Evolutionary conservation across 2,797 vertebrate species (phyloP), one percentile per base, ranked within the genome.

Genomic region (Arremon aurantiirostris): DNA sequence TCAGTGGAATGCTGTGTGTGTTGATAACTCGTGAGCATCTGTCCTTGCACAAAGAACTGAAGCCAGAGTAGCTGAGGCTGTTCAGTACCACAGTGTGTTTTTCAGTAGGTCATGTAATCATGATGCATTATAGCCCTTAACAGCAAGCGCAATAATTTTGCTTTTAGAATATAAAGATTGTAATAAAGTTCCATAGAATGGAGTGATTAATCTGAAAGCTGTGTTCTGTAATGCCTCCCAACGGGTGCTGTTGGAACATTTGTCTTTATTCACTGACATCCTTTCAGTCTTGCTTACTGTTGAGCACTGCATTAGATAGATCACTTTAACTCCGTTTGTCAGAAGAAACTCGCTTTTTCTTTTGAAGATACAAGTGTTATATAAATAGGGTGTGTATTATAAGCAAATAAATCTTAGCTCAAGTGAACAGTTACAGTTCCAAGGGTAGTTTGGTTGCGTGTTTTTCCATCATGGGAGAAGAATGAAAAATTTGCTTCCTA

Each of bases 321-420:
- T 95, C 78, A 84, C 69, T 92, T 42, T 1, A 85, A 55, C 72
- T 32, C 28, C 82, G 75, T 87, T 89, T 94, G 84, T 86, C 87
- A 94, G 89, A 34, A 60, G 49, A 71, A 88, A 83, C 59, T 68
- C 26, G 20, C 65, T 68, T 86, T 92, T 91, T 46, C 79, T 90
- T 78, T 72, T 56, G 66, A 94, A 87, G 53, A 82, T 20, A 21
- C 28, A 37, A 81, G 24, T 81, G 30, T 79, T 82, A n/a, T 19
- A 73, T 80, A 92, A 92, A 94, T 56, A 82, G 6, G 61, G 22
- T 11, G 46, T 69, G 23, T 37, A 53, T 89, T 85, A 82, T 55
- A 92, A 80, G 61, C 93, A 91, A 91, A 88, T 80, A 72, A 64
- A 85, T 91, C 53, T 61, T 24, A 80, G 55, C n/a, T 59, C 47